phyloP scores from a whole-genome alignment of 2,797 vertebrate species.

The Choloepus didactylus region DNA sequence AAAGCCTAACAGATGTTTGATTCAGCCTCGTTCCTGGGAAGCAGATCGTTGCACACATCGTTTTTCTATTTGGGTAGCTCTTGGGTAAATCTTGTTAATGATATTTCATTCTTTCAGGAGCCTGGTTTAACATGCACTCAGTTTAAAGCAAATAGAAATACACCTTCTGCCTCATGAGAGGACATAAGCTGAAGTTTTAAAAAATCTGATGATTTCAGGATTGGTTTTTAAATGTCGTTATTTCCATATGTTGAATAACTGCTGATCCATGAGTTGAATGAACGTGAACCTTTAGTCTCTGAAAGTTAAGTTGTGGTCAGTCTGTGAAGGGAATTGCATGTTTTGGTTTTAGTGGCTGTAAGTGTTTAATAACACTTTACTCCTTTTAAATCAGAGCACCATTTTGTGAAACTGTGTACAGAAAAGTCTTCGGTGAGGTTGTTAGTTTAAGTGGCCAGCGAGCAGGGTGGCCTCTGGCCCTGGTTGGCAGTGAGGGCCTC shows the following conservation, averaged over 20 bases:
- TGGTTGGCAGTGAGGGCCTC: background rate
- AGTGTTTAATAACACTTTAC: background rate
- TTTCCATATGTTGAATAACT: background rate
- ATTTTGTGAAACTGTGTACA: background rate
- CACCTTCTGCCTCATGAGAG: background rate
- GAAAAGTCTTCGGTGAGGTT: background rate
- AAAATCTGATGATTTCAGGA: slow-evolving; percentile 12
- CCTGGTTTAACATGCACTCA: slow-evolving; percentile 55
- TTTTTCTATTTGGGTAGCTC: slow-evolving; percentile 74
- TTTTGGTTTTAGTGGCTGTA: background rate
- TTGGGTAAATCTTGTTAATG: slow-evolving; percentile 81
- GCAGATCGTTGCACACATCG: background rate
- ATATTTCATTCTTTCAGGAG: slow-evolving; percentile 72
- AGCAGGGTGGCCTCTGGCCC: background rate
- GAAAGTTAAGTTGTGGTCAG: background rate
- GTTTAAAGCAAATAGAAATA: slow-evolving; percentile 57
- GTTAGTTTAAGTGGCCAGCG: background rate
- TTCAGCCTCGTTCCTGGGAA: slow-evolving; percentile 73
- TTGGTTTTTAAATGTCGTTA: slow-evolving; percentile 51
- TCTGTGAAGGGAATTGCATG: background rate
- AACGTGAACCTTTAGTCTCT: background rate
- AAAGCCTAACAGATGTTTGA: slow-evolving; percentile 72
- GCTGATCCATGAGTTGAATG: background rate
- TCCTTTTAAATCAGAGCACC: background rate
- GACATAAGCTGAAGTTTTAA: background rate